Evolutionary conservation across 2,888 invertebrate species (phyloP), one percentile per base, ranked within the genome.

Genomic region (Brachylomia viminalis): DNA sequence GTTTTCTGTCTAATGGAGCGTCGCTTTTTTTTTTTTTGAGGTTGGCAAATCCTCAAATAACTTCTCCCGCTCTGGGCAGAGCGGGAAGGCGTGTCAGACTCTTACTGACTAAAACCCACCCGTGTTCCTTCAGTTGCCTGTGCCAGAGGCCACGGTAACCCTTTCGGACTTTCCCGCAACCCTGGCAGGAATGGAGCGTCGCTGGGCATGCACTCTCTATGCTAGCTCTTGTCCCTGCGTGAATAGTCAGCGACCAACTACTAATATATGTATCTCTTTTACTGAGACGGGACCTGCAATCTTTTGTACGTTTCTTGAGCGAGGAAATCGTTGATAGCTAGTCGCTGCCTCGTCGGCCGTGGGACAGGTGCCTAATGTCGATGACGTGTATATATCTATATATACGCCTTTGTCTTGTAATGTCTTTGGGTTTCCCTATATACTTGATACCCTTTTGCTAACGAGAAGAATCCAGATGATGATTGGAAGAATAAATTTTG

Each of bases 401-500:
- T 27, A 47, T 61, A 45, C 1, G 59, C 49, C 59, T 80, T 73
- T 72, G 56, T 71, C 72, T 83, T 75, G 77, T 79, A 77, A 82
- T 78, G 70, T 70, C 59, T 72, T 80, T 73, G 75, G 66, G 74
- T 11, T 78, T 67, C 64, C 69, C 59, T 78, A 75, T 78, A 75
- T 79, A 65, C 58, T 73, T 47, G 56, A 45, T 65, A 75, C 66
- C 79, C 72, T 79, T 80, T 78, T 54, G 59, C 15, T 71, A 84
- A 78, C 59, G 80, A 86, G 15, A 5, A 20, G 27, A 67, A 23
- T 13, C 45, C 20, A 23, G 59, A 69, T 45, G 42, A 62, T 87
- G 85, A 86, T 86, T 84, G 77, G 82, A 80, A 75, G 81, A 80
- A 79, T 68, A 77, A 73, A 81, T 81, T 78, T 73, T 52, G 67